Evolutionary conservation across 2,888 invertebrate genomes (phyloP).

Genomic region (Polydrusus cervinus): DNA sequence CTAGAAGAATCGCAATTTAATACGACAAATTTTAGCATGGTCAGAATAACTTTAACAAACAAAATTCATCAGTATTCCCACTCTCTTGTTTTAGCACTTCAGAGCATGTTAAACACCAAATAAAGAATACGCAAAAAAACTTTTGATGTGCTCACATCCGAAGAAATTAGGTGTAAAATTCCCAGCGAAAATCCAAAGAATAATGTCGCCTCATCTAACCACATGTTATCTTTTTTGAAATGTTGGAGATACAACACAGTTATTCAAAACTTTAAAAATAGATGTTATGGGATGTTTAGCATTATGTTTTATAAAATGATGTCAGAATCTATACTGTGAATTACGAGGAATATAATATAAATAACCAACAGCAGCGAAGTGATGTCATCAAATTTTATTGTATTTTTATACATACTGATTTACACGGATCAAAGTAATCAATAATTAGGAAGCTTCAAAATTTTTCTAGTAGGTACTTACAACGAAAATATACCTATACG

Average conservation of each 20-base stretch:
- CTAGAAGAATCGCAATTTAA: too few species aligned
- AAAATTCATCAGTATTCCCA: too few species aligned
- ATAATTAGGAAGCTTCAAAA: not conserved
- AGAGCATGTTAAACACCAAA: too few species aligned
- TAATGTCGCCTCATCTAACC: not conserved
- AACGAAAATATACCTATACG: too few species aligned
- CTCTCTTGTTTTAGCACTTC: too few species aligned
- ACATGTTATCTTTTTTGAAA: slow-evolving; percentile 6
- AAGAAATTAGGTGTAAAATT: not conserved
- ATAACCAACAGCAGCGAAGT: slow-evolving; percentile 8
- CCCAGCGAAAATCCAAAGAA: too few species aligned
- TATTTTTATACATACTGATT: not conserved
- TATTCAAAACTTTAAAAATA: slow-evolving; percentile 18
- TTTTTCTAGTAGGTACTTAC: too few species aligned
- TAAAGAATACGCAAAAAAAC: not conserved
- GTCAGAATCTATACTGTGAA: slow-evolving; percentile 6
- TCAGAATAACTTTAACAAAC: too few species aligned
- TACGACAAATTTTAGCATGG: too few species aligned
- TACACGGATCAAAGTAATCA: not conserved
- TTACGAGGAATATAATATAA: slow-evolving; percentile 18
- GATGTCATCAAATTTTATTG: slow-evolving; percentile 20
- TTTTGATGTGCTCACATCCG: not conserved
- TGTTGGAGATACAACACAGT: not conserved
- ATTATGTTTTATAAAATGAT: slow-evolving; percentile 11
- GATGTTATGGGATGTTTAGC: slow-evolving; percentile 12